phyloP scores from a whole-genome alignment of 1,140 invertebrate species.

The Bathynomus jamesi region DNA sequence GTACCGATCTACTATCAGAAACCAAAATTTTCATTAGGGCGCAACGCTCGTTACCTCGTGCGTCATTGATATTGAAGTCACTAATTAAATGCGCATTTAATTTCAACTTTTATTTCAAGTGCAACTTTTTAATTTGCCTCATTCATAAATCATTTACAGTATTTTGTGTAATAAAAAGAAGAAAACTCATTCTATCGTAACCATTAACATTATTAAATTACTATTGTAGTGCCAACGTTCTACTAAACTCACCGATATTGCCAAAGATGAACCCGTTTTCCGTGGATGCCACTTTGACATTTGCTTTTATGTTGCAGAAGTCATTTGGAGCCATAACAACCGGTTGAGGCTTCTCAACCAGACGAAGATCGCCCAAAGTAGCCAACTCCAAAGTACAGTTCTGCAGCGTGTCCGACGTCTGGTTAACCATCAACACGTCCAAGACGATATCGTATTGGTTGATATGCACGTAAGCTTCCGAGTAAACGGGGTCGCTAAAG shows the following conservation, averaged over 20 bases:
- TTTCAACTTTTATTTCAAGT: no score
- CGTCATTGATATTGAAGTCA: no score
- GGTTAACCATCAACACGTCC: conserved; percentile 96
- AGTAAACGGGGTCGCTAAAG: conserved; percentile 97
- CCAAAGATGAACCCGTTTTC: conserved; percentile 99
- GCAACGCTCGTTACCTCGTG: no score
- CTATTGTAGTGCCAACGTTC: no score
- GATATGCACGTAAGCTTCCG: conserved; percentile 97
- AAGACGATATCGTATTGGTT: conserved; percentile 98
- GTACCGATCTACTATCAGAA: no score
- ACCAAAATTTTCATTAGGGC: no score
- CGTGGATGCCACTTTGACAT: conserved; percentile 89
- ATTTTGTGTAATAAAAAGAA: no score
- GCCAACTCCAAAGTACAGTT: conserved; percentile 96
- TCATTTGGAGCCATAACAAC: conserved; percentile 92
- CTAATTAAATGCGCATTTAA: no score
- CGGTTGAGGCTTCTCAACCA: conserved; percentile 94
- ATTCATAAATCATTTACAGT: no score
- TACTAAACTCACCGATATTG: conserved; percentile 72
- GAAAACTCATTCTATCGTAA: no score
- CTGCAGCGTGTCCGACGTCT: conserved; percentile 93
- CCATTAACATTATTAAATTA: no score
- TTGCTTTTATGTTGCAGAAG: conserved; percentile 96
- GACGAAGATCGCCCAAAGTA: conserved; percentile 92
- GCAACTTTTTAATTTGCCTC: no score